These are phyloP conservation scores for Micropoecilia bifurca DNA, from an alignment of 2,797 vertebrate genomes.

Conservation along the genomic window DNA sequence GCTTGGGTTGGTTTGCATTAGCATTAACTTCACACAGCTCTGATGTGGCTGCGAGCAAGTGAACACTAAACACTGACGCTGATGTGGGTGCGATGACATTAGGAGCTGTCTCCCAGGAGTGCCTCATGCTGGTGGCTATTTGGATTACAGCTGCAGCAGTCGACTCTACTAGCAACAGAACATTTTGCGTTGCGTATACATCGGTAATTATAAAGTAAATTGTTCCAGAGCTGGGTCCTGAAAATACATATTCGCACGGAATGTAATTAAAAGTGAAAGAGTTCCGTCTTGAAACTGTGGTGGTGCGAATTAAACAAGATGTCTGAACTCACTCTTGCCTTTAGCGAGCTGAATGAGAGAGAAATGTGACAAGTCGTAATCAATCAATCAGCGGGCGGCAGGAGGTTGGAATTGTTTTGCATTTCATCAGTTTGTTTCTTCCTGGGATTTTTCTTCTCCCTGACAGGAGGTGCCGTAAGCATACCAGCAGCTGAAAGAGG, in stretches of 20 bases:
- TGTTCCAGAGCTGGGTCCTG: not conserved
- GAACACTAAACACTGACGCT: constrained; percentile 1
- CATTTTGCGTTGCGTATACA: not conserved
- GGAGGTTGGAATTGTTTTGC: constrained; percentile 76
- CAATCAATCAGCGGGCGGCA: constrained; percentile 72
- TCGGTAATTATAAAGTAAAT: constrained; percentile 9
- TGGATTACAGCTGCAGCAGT: not conserved
- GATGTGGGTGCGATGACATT: not conserved
- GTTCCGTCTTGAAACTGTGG: not conserved
- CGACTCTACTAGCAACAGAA: not conserved
- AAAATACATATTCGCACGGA: not conserved
- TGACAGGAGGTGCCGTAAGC: constrained; percentile 76
- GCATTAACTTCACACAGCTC: constrained; percentile 7
- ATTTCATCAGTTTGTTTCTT: constrained; percentile 80
- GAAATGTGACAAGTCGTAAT: constrained; percentile 65
- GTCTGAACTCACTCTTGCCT: constrained; percentile 22
- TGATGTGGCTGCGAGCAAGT: not conserved
- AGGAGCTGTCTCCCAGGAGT: constrained; percentile 2
- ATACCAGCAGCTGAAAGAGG: constrained; percentile 79
- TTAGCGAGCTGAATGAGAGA: constrained; percentile 50
- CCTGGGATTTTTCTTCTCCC: constrained; percentile 73
- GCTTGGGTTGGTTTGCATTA: constrained; percentile 14
- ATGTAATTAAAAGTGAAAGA: not conserved
- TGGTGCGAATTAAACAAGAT: constrained; percentile 20
- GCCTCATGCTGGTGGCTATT: not conserved